Percentiles rank a stretch among this genome's conserved stretches.
Conservation (phyloP, 2,797 vertebrate genomes). For the Epinephelus awoara region DNA sequence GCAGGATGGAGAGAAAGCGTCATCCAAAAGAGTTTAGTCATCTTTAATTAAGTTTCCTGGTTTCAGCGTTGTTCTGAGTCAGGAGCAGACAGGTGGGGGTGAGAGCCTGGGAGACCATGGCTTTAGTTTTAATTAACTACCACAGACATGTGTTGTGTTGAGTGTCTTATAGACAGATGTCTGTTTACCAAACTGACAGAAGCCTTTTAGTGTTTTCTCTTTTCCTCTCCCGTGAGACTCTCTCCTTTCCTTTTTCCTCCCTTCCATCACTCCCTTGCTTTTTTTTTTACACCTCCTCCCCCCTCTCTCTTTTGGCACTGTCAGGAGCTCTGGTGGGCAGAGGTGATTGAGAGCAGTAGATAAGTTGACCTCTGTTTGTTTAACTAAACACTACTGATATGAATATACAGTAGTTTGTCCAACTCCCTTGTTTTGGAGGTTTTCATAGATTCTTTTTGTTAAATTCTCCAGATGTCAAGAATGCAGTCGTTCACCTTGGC, state of each 20-base stretch:
- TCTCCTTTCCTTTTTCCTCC: not conserved
- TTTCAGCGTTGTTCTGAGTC: constrained; percentile 42
- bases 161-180: constrained; percentile 39
- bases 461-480: constrained; percentile 4
- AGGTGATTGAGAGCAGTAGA: not conserved
- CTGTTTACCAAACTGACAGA: constrained; percentile 34
- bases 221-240: not conserved
- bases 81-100: constrained; percentile 10
- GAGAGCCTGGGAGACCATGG: not conserved
- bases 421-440: constrained; percentile 14
- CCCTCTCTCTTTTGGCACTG: not conserved
- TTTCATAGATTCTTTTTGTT: not conserved
- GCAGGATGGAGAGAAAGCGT: constrained; percentile 27
- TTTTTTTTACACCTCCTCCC: constrained; percentile 8
- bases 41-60: constrained; percentile 50
- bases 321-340: not conserved
- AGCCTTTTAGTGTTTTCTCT: constrained; percentile 3
- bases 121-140: constrained; percentile 32
- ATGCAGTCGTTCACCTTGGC: constrained; percentile 38
- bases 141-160: constrained; percentile 17
- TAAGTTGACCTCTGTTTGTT: constrained; percentile 39
- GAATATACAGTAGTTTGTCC: constrained; percentile 13
- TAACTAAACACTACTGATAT: constrained; percentile 19
- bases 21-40: constrained; percentile 33
- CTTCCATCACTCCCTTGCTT: constrained; percentile 6